A percentile compares a stretch with the other conserved stretches of the same genome.
Evolutionary conservation across 2,888 invertebrate genomes (phyloP).

Genomic region (Caenorhabditis sp.): DNA sequence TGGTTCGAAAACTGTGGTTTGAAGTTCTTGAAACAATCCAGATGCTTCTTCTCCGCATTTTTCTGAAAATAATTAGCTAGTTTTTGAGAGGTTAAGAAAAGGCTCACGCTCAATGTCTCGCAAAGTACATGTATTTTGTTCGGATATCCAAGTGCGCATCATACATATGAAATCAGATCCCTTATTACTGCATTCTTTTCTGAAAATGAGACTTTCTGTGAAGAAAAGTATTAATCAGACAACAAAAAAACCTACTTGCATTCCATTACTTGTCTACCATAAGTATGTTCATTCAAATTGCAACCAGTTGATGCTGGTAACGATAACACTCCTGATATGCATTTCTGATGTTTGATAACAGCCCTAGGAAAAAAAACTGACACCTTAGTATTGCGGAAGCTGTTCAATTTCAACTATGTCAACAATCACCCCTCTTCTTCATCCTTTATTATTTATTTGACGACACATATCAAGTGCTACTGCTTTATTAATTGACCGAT

Average conservation of each 20-base stretch:
- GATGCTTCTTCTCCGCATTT: slow-evolving; percentile 65
- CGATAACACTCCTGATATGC: slow-evolving; percentile 56
- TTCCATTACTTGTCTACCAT: slow-evolving; percentile 45
- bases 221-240: neutral
- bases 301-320: slow-evolving; percentile 57
- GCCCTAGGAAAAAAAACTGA: slow-evolving; percentile 26
- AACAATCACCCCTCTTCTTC: slow-evolving; percentile 22
- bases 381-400: slow-evolving; percentile 17
- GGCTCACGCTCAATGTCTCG: slow-evolving; percentile 47
- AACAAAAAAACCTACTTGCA: slow-evolving; percentile 51
- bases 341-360: slow-evolving; percentile 61
- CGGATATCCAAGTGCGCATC: slow-evolving; percentile 68
- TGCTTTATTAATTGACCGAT: slow-evolving; percentile 9
- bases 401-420: slow-evolving; percentile 29
- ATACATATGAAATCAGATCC: slow-evolving; percentile 64
- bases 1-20: slow-evolving; percentile 64
- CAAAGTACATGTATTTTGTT: slow-evolving; percentile 67
- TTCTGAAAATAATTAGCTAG: slow-evolving; percentile 10
- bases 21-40: slow-evolving; percentile 62
- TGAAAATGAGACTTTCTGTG: slow-evolving; percentile 17
- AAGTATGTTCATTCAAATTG: slow-evolving; percentile 26
- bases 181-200: slow-evolving; percentile 53
- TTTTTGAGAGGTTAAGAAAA: no score
- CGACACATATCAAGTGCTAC: slow-evolving; percentile 44
- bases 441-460: slow-evolving; percentile 32